phyloP scores from a whole-genome alignment of 2,888 invertebrate genomes.

The Dryococelus australis region DNA sequence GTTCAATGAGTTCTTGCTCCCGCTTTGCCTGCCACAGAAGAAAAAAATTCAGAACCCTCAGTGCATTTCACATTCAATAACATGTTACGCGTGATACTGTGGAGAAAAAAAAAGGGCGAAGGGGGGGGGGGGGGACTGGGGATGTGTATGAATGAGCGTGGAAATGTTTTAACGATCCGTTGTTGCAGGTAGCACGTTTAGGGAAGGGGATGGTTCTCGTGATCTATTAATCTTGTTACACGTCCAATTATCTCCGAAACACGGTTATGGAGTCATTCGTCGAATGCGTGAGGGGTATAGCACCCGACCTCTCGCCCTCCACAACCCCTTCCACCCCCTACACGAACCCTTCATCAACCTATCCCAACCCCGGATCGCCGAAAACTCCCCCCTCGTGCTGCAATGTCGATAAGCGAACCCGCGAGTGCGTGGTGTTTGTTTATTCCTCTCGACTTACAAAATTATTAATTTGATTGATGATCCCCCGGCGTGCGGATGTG shows the following conservation, averaged over 20 bases:
- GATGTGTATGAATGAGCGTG: not conserved
- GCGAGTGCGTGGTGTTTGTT: not conserved
- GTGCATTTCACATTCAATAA: no score
- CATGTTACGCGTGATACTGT: no score
- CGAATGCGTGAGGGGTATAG: not conserved
- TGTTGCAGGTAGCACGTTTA: not conserved
- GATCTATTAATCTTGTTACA: conserved; percentile 16
- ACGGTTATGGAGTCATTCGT: conserved; percentile 2
- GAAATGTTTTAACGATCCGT: not conserved
- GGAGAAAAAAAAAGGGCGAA: no score
- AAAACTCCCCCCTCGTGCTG: not conserved
- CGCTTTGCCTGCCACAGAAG: no score
- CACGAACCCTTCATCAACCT: not conserved
- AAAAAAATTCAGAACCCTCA: no score
- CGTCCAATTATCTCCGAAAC: conserved; percentile 2
- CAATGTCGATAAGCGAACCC: not conserved
- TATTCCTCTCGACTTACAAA: conserved; percentile 16
- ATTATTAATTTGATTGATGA: conserved; percentile 16
- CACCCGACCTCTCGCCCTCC: not conserved
- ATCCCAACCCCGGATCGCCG: not conserved
- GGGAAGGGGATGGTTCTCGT: not conserved
- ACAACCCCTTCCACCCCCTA: not conserved
- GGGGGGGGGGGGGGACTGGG: not conserved
- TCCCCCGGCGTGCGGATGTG: not conserved
- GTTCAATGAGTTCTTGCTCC: no score